A percentile compares a stretch with the other conserved stretches of the same genome.
Conservation (phyloP, 2,113 vertebrate species). For the Scolopax mira region DNA sequence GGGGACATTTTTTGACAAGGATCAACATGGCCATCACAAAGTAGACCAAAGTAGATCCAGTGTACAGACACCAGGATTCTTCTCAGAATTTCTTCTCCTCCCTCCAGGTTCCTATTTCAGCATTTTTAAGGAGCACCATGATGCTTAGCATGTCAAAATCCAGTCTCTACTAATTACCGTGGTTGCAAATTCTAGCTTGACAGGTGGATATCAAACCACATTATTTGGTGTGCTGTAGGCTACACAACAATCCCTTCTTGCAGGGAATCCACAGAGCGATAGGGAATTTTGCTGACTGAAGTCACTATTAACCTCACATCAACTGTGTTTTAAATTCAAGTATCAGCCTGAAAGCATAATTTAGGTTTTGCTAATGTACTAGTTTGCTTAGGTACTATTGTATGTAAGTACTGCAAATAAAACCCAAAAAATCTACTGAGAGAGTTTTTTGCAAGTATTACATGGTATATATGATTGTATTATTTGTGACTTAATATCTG, state of each 20-base stretch:
- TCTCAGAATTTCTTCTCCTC: not conserved
- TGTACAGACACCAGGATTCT: not conserved
- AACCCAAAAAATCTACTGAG: not conserved
- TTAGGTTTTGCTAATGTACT: not conserved
- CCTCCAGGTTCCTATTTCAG: not conserved
- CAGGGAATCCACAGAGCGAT: not conserved
- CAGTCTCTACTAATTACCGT: conserved; percentile 23
- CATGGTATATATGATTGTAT: not conserved
- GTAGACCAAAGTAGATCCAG: not conserved
- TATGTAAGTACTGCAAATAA: not conserved
- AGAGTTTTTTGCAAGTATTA: not conserved
- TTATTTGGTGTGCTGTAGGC: not conserved
- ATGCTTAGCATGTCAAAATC: conserved; percentile 19
- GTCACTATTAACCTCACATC: not conserved
- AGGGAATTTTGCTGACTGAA: not conserved
- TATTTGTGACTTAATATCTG: not conserved
- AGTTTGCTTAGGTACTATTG: not conserved
- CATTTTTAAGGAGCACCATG: not conserved
- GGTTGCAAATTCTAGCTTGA: conserved; percentile 17
- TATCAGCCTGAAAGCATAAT: not conserved
- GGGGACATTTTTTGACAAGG: not conserved
- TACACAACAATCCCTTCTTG: not conserved
- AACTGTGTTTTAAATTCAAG: not conserved
- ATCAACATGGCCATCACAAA: not conserved
- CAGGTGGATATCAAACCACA: not conserved